A percentile compares a stretch with the other conserved stretches of the same genome.
phyloP scores from a whole-genome alignment of 2,888 invertebrate genomes.

The Meandrusa payeni region DNA sequence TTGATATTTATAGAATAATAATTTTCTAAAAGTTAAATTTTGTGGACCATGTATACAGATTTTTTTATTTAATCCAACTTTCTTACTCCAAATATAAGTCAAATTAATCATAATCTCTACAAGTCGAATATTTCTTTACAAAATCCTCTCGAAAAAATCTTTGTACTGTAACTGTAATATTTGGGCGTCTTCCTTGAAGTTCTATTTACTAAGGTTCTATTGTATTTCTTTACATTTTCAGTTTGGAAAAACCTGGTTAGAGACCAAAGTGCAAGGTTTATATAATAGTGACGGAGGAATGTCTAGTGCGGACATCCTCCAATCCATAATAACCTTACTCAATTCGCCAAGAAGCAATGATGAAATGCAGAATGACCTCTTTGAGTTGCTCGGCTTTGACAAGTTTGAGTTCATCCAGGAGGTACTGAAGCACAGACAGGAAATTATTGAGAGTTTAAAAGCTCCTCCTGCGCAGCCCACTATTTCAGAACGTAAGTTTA shows the following conservation, averaged over 20 bases:
- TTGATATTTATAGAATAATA: too few species aligned
- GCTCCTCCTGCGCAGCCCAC: slow-evolving; percentile 47
- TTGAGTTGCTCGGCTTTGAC: slow-evolving; percentile 94
- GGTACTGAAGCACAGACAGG: slow-evolving; percentile 83
- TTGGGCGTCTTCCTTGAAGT: too few species aligned
- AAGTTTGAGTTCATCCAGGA: slow-evolving; percentile 87
- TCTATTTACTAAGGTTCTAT: background rate
- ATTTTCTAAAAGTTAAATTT: too few species aligned
- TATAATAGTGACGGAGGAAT: slow-evolving; percentile 69
- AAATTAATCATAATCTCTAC: too few species aligned
- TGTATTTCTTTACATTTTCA: slow-evolving; percentile 43
- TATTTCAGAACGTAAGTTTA: slow-evolving; percentile 57
- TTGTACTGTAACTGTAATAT: too few species aligned
- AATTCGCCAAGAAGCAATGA: slow-evolving; percentile 82
- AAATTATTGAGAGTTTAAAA: slow-evolving; percentile 69
- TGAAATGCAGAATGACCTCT: slow-evolving; percentile 90
- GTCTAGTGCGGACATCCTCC: slow-evolving; percentile 80
- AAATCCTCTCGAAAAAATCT: too few species aligned
- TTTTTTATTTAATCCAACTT: too few species aligned
- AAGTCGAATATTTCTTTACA: too few species aligned
- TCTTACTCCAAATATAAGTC: too few species aligned
- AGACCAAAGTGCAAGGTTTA: slow-evolving; percentile 73
- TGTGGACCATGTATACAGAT: too few species aligned
- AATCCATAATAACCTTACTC: slow-evolving; percentile 81
- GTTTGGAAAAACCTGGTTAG: slow-evolving; percentile 81